Percentiles rank a stretch among this genome's conserved stretches.
Conservation (phyloP, 2,113 vertebrate species). For the Ginglymostoma cirratum region DNA sequence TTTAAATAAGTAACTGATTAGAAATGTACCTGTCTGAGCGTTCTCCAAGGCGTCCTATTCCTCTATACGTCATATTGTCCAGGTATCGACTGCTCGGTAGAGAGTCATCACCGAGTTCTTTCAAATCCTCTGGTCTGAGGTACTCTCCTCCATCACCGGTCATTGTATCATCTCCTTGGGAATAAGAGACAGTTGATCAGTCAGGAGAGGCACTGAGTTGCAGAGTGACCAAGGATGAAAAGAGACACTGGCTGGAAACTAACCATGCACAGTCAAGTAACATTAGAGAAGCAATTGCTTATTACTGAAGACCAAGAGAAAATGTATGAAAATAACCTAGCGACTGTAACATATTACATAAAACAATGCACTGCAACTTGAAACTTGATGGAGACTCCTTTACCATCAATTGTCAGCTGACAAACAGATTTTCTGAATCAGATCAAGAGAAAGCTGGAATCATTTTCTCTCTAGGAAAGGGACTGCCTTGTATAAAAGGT, state of each 20-base stretch:
- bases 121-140: slow-evolving; percentile 83
- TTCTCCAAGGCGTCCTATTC: slow-evolving; percentile 83
- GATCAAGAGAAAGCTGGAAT: neutral
- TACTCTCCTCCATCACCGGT: slow-evolving; percentile 94
- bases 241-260: neutral
- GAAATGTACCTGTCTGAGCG: slow-evolving; percentile 77
- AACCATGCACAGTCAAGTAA: neutral
- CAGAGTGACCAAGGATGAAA: neutral
- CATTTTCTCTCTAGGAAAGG: neutral
- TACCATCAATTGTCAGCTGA: neutral
- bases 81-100: slow-evolving; percentile 87
- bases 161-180: slow-evolving; percentile 89
- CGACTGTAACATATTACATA: slow-evolving; percentile 3
- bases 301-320: neutral
- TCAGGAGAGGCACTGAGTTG: neutral
- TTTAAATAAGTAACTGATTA: neutral
- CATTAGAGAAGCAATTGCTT: neutral
- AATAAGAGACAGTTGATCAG: slow-evolving; percentile 34
- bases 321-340: neutral
- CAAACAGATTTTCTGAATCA: neutral
- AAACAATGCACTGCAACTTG: neutral
- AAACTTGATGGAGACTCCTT: neutral
- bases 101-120: slow-evolving; percentile 91
- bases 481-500: neutral
- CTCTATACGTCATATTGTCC: slow-evolving; percentile 91